phyloP scores from a whole-genome alignment of 2,888 invertebrate species.

The Chloroclysta siterata region DNA sequence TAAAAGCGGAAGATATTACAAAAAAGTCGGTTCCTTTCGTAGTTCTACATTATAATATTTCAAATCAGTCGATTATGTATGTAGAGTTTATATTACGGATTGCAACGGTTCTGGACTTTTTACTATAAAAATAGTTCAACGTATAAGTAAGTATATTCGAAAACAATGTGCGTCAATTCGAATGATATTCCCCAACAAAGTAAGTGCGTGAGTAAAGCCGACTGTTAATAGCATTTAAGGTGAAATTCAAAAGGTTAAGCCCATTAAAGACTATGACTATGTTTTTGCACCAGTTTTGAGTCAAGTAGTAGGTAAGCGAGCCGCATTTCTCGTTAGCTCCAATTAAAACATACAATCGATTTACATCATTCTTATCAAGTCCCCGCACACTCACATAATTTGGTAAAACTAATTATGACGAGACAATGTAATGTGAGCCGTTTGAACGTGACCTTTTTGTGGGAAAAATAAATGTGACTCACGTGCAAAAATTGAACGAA shows the following conservation, averaged over 20 bases:
- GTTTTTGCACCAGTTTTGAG: constrained; percentile 57
- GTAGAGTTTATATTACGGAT: neutral
- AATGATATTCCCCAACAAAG: constrained; percentile 22
- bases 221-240: constrained; percentile 69
- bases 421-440: constrained; percentile 38
- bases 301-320: constrained; percentile 51
- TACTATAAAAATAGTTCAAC: constrained; percentile 2
- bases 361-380: constrained; percentile 48
- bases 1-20: neutral
- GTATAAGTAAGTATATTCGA: constrained; percentile 1
- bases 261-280: constrained; percentile 58
- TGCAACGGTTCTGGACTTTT: constrained; percentile 1
- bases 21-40: neutral
- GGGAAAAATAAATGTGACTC: constrained; percentile 28
- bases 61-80: neutral
- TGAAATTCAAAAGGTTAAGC: constrained; percentile 73
- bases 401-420: constrained; percentile 21
- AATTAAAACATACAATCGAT: constrained; percentile 46
- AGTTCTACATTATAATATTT: neutral
- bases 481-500: constrained; percentile 22
- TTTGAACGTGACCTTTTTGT: constrained; percentile 40
- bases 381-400: constrained; percentile 31
- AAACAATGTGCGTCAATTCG: constrained; percentile 25
- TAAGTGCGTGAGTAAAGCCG: constrained; percentile 50
- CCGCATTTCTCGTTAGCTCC: constrained; percentile 54